Conservation (phyloP, 2,888 invertebrate genomes). For the Morpho deidamia region DNA sequence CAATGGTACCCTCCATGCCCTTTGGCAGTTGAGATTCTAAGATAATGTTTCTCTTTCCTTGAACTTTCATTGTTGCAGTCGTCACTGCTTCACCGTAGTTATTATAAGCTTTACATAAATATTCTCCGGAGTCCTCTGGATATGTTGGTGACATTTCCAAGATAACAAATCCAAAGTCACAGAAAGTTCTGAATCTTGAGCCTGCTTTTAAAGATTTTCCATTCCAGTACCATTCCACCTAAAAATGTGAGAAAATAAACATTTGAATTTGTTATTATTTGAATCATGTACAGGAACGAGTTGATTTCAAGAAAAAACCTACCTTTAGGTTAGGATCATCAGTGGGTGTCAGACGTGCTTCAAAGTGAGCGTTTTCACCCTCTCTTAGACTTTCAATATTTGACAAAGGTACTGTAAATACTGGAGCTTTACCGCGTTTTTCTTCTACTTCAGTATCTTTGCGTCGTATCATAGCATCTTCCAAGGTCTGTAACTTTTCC, state of each 20-base stretch:
- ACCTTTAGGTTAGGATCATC: slow-evolving; percentile 93
- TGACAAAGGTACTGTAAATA: slow-evolving; percentile 92
- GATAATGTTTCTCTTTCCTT: slow-evolving; percentile 94
- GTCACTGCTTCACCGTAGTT: slow-evolving; percentile 95
- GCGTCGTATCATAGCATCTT: slow-evolving; percentile 90
- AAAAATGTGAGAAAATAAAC: slow-evolving; percentile 29
- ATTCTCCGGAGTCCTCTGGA: slow-evolving; percentile 96
- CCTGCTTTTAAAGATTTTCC: slow-evolving; percentile 93
- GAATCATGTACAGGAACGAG: not conserved
- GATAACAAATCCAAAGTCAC: slow-evolving; percentile 98
- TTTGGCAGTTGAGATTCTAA: slow-evolving; percentile 94
- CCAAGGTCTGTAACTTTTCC: slow-evolving; percentile 94
- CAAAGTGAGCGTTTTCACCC: slow-evolving; percentile 95
- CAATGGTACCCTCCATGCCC: slow-evolving; percentile 95
- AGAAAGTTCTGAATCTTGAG: slow-evolving; percentile 96
- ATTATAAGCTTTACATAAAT: slow-evolving; percentile 91
- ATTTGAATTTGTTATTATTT: not conserved
- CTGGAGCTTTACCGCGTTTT: slow-evolving; percentile 90
- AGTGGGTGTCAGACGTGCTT: slow-evolving; percentile 91
- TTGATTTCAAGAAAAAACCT: slow-evolving; percentile 22
- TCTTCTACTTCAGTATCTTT: slow-evolving; percentile 86
- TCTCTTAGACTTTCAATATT: slow-evolving; percentile 92
- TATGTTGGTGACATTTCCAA: slow-evolving; percentile 98
- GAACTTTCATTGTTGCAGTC: slow-evolving; percentile 91
- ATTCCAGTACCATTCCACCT: slow-evolving; percentile 97